Conservation (phyloP, 2,888 invertebrate species). For the Belgica antarctica region DNA sequence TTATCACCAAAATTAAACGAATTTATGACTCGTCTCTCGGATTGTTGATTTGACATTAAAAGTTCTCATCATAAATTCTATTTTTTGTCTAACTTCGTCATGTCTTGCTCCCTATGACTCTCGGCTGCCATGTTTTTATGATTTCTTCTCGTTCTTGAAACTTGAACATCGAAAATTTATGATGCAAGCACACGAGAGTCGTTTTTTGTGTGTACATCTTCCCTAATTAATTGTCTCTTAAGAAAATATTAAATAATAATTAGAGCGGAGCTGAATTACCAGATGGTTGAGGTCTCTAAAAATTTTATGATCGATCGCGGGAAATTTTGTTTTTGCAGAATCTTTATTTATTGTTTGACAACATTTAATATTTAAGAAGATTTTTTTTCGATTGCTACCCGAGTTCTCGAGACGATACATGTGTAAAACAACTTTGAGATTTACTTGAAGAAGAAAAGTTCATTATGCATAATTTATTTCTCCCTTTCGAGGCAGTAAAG, state of each 20-base stretch:
- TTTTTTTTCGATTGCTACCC: too few species aligned
- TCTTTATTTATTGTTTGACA: background rate
- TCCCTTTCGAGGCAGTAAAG: too few species aligned
- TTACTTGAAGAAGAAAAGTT: background rate
- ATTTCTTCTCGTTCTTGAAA: conserved; percentile 2
- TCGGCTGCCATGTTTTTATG: conserved; percentile 10
- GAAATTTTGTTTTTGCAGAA: background rate
- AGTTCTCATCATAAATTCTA: conserved; percentile 35
- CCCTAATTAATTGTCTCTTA: conserved; percentile 30
- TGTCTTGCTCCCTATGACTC: conserved; percentile 15
- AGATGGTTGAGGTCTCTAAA: background rate
- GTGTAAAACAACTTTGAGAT: conserved; percentile 11
- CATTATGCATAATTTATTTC: background rate
- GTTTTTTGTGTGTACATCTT: background rate
- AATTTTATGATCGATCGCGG: conserved; percentile 5
- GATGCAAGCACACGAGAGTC: conserved; percentile 19
- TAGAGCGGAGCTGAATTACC: background rate
- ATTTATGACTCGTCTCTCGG: conserved; percentile 18
- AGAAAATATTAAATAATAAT: conserved; percentile 31
- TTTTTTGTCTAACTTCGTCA: conserved; percentile 1
- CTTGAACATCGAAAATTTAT: background rate
- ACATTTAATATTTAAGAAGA: background rate
- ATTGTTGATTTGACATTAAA: background rate
- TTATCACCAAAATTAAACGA: conserved; percentile 2
- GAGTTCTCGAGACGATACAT: background rate